Evolutionary conservation across 2,113 vertebrate species (phyloP), one percentile per base, ranked within the genome.

Genomic region (Colius striatus): DNA sequence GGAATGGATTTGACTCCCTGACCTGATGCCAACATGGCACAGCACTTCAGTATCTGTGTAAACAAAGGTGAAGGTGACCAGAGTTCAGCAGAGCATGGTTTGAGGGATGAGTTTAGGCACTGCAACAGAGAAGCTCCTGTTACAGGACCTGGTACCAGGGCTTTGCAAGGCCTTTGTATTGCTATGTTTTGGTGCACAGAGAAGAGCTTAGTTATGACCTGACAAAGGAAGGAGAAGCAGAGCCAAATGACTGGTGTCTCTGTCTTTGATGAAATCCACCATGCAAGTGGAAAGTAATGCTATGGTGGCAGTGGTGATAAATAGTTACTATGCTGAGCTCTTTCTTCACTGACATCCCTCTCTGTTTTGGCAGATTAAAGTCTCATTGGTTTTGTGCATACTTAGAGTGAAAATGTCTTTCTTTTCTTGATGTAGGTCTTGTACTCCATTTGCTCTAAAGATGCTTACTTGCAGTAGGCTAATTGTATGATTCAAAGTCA

Each of bases 51-150:
- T 26, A 4, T 26, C 55, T 22, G 11, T 16, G 4, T 2, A 14
- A 71, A 2, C 26, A 21, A 3, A 62, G 71, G 58, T 34, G 79
- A 63, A 47, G 51, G 16, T 17, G 51, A 5, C 12, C 5, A 26
- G 66, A 38, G 43, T n/a, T 30, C 32, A 36, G 25, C 32, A n/a
- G 22, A 17, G 9, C 2, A 1, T 13, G 21, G 30, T 34, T 47
- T 67, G 18, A 43, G 41, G 17, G 3, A 5, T 0, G 0, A 30
- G 43, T 38, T 55, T 4, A 19, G 45, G 29, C 4, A 60, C 6
- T 30, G 38, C 32, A n/a, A 36, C 65, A 43, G 14, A 76, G 79
- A 3, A 60, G 20, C 26, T 70, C 17, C 29, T 32, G 8, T 13
- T 48, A 34, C 58, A 60, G 38, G 38, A 50, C 43, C 29, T 53